Percentiles rank a stretch among this genome's conserved stretches.
phyloP scores from a whole-genome alignment of 2,888 invertebrate species.

The Patella caerulea region DNA sequence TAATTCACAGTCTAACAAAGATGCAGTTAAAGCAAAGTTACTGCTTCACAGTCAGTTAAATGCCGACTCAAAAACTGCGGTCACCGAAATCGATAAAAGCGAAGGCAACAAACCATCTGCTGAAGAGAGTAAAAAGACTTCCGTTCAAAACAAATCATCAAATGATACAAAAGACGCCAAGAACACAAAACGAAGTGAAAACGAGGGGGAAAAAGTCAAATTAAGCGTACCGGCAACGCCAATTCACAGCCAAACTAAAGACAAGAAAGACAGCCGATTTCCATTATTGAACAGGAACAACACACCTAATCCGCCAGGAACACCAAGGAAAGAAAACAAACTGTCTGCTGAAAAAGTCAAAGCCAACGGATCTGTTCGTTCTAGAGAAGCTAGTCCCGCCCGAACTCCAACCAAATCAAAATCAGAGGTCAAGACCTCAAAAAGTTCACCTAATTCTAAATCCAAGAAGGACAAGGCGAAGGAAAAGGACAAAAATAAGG shows the following conservation, averaged over 20 bases:
- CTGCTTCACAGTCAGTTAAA: neutral
- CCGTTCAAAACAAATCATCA: neutral
- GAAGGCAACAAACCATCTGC: no score
- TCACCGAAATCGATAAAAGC: no score
- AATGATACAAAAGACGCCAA: neutral
- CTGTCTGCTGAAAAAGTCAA: neutral
- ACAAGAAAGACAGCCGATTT: neutral
- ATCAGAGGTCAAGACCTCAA: neutral
- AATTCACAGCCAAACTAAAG: neutral
- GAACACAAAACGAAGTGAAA: neutral
- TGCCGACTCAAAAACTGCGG: no score
- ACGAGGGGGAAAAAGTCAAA: neutral
- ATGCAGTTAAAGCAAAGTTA: neutral
- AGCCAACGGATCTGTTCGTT: neutral
- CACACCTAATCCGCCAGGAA: neutral
- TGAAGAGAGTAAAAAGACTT: neutral
- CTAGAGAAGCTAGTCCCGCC: neutral
- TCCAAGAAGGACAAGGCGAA: slow-evolving; percentile 6
- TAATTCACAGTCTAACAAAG: neutral
- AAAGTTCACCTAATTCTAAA: neutral
- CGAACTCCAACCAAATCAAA: neutral
- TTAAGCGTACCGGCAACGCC: neutral
- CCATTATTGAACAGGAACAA: neutral
- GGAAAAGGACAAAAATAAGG: slow-evolving; percentile 10
- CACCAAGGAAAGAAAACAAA: neutral